Percentiles rank a stretch among this genome's conserved stretches.
phyloP scores from a whole-genome alignment of 2,888 invertebrate genomes.

The Ectemnius cavifrons region DNA sequence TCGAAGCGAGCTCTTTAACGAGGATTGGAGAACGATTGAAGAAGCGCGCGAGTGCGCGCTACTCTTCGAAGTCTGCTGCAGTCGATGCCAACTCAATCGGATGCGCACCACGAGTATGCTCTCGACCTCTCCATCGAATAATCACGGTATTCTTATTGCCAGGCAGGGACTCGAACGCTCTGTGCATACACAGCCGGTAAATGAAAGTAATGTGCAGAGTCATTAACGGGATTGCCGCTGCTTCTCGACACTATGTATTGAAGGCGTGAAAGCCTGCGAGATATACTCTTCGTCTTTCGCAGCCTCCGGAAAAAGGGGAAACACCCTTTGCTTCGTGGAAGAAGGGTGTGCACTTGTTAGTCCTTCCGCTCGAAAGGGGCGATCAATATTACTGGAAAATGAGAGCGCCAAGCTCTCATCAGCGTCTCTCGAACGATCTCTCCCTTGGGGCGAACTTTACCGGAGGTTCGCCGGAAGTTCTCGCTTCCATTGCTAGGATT shows the following conservation, averaged over 20 bases:
- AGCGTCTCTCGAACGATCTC: background rate
- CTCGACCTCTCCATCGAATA: background rate
- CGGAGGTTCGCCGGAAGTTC: background rate
- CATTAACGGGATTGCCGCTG: background rate
- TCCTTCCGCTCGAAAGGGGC: background rate
- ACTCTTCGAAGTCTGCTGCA: background rate
- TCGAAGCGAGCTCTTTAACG: background rate
- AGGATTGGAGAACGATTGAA: background rate
- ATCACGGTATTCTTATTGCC: background rate
- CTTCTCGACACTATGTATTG: too few species aligned
- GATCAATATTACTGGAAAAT: slow-evolving; percentile 1
- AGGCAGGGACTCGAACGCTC: background rate
- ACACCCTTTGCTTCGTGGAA: too few species aligned
- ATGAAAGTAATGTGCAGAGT: slow-evolving; percentile 1
- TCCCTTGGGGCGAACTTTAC: background rate
- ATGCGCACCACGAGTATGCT: background rate
- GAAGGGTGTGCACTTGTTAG: background rate
- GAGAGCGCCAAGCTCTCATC: background rate
- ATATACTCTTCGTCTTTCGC: too few species aligned
- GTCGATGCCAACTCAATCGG: background rate
- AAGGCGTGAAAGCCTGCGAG: too few species aligned
- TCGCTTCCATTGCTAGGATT: too few species aligned
- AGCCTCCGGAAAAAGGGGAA: too few species aligned
- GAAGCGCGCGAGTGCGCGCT: background rate
- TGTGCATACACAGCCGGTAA: background rate